Percentiles rank a stretch among this genome's conserved stretches.
Evolutionary conservation across 2,113 vertebrate genomes (phyloP).

Genomic region (Manacus vitellinus): DNA sequence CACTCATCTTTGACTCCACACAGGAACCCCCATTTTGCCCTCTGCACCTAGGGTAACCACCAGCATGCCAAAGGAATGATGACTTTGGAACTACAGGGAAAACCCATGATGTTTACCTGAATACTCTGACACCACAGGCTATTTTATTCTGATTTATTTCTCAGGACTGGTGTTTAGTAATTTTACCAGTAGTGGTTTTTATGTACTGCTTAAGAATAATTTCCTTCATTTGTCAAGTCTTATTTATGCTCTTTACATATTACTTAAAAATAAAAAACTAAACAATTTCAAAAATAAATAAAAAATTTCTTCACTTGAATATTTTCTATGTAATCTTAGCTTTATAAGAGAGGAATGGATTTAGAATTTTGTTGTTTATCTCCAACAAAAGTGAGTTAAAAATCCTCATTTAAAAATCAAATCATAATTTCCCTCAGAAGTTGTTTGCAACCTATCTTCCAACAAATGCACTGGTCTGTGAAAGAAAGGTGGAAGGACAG

Average conservation of each 20-base stretch:
- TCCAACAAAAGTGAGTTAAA: not conserved
- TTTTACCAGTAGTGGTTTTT: not conserved
- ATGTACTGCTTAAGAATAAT: not conserved
- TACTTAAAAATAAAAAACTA: not conserved
- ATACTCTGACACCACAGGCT: not conserved
- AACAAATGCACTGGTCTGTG: not conserved
- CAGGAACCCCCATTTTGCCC: accelerated
- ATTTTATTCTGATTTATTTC: not conserved
- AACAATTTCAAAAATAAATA: not conserved
- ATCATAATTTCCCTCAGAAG: not conserved
- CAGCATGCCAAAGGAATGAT: not conserved
- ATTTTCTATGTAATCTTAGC: not conserved
- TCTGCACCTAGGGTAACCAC: not conserved
- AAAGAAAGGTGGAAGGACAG: not conserved
- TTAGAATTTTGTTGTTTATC: not conserved
- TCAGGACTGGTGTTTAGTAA: not conserved
- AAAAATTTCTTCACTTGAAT: not conserved
- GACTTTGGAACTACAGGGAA: not conserved
- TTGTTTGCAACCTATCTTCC: not conserved
- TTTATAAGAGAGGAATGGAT: not conserved
- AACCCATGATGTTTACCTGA: not conserved
- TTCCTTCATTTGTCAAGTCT: not conserved
- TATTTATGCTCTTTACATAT: not conserved
- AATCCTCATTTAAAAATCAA: not conserved
- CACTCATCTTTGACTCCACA: not conserved